phyloP scores from a whole-genome alignment of 2,797 vertebrate species.

The Columba guinea region DNA sequence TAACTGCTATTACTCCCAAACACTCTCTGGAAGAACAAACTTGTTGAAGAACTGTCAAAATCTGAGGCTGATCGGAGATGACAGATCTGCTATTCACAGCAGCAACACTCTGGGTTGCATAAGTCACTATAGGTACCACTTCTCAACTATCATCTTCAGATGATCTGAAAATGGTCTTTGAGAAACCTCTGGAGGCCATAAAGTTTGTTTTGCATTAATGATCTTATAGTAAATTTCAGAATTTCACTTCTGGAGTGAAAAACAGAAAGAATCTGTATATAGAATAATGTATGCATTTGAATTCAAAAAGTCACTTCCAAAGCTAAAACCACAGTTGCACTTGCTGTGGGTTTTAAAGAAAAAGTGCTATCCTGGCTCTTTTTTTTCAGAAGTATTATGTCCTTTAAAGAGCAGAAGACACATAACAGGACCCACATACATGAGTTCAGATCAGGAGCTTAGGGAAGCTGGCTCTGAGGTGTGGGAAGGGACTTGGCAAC shows the following conservation, averaged over 20 bases:
- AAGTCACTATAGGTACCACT: neutral
- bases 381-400: neutral
- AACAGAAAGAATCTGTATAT: neutral
- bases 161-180: neutral
- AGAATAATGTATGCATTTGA: neutral
- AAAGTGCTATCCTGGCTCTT: neutral
- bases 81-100: neutral
- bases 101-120: neutral
- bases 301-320: neutral
- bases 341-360: neutral
- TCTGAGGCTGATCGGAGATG: neutral
- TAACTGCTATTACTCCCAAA: neutral
- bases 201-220: neutral
- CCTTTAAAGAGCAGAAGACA: neutral
- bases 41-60: neutral
- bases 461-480: neutral
- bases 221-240: neutral
- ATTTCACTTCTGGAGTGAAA: neutral
- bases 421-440: neutral
- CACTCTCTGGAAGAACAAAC: neutral
- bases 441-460: neutral
- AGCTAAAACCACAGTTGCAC: neutral
- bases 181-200: neutral
- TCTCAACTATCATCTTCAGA: neutral
- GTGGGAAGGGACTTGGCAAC: constrained; percentile 6